These are phyloP conservation scores for Oxygymnocypris stewartii DNA, from an alignment of 2,113 vertebrate genomes.

Conservation along the genomic window DNA sequence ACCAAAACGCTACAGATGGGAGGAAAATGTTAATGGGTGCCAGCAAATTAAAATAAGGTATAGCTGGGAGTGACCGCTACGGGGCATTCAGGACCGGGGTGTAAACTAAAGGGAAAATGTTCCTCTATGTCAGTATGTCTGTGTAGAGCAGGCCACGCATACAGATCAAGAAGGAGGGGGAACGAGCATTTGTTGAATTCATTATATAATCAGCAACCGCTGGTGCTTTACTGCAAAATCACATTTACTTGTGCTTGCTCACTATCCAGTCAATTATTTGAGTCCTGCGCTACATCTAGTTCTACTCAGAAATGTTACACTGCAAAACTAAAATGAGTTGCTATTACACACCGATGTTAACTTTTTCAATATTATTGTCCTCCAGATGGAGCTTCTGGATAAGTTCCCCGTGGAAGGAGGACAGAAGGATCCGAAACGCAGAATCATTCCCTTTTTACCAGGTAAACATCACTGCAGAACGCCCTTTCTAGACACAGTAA, in stretches of 20 bases:
- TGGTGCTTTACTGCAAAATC: neutral
- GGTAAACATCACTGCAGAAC: constrained; percentile 70
- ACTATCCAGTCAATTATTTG: neutral
- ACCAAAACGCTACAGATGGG: neutral
- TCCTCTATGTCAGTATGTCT: constrained; percentile 70
- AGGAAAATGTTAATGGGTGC: constrained; percentile 20
- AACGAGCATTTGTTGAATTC: constrained; percentile 21
- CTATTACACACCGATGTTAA: constrained; percentile 13
- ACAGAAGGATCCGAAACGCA: constrained; percentile 96
- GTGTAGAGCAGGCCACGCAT: constrained; percentile 19
- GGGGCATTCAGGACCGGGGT: neutral
- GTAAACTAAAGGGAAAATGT: constrained; percentile 52
- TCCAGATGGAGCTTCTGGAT: constrained; percentile 99
- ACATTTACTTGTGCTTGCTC: neutral
- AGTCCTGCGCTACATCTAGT: neutral
- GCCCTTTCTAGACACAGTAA: neutral
- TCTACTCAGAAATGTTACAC: neutral
- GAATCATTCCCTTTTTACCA: constrained; percentile 97
- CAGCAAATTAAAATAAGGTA: constrained; percentile 38
- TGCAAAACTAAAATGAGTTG: neutral
- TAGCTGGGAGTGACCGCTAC: constrained; percentile 1
- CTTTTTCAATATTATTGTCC: constrained; percentile 24
- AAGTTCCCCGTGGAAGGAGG: constrained; percentile 99
- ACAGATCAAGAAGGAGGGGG: neutral
- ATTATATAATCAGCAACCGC: constrained; percentile 17